Conservation (phyloP, 2,113 vertebrate genomes). For the Hemiprocne comata region DNA sequence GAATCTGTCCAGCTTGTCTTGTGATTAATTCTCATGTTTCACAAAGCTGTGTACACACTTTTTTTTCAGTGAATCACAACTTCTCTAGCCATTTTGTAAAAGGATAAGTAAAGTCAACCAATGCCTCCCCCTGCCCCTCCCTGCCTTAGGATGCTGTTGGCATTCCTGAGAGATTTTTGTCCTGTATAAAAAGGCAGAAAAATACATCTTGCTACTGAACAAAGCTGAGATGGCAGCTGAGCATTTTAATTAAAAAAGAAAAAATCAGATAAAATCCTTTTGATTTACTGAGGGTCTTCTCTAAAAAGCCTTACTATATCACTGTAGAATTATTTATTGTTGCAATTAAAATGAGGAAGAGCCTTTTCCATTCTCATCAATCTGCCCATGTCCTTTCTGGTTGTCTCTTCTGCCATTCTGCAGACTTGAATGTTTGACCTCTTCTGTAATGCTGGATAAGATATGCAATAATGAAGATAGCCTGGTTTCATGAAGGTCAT, state of each 20-base stretch:
- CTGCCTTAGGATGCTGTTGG: neutral
- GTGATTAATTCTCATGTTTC: neutral
- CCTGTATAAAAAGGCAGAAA: neutral
- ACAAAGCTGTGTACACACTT: neutral
- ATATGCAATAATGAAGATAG: neutral
- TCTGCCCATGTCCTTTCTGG: neutral
- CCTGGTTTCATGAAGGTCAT: neutral
- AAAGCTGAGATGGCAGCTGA: neutral
- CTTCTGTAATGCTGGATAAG: neutral
- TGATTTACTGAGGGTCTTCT: neutral
- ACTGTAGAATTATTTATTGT: neutral
- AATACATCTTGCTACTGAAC: neutral
- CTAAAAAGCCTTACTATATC: neutral
- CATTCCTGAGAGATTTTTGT: neutral
- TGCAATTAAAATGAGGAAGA: neutral
- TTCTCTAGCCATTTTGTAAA: neutral
- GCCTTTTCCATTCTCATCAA: neutral
- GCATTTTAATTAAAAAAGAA: neutral
- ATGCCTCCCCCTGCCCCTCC: neutral
- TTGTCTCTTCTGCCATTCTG: accelerated
- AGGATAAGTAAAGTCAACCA: neutral
- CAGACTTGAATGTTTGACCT: neutral
- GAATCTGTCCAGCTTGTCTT: neutral
- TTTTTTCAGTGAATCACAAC: neutral
- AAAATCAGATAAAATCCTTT: neutral